Base-by-base conservation (phyloP, 2,888 invertebrate genomes). In the Philereme vetulata region DNA sequence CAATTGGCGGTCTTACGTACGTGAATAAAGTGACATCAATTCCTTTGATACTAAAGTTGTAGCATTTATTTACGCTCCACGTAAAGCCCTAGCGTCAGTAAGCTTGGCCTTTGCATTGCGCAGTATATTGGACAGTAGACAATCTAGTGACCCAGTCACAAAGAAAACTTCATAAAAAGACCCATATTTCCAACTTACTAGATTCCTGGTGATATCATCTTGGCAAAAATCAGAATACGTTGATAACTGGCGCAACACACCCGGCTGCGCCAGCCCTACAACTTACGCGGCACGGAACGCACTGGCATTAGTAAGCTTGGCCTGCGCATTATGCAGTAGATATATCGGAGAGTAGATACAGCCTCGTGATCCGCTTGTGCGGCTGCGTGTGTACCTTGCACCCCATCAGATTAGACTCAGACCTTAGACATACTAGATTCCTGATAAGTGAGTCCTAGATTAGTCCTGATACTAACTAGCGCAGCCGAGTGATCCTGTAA, bases 311-410 rank as follows among this genome's bases (percentile, higher is more conserved):
- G 97, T 96, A 35, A 99, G 96, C 94, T 98, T 98, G 5, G 98
- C 97, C 65, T 97, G 97, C 80, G 98, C 98, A 87, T 99, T 99
- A 85, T 99, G 98, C 71, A 99, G 93, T 69, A n/a, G n/a, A n/a
- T n/a, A 99, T 96, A 86, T 99, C 99, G 4, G 98, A 98, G 55
- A 99, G 94, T 63, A 99, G 94, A 92, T 98, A 99, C 49, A 99
- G 93, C 59, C 99, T 93, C 6, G 98, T 98, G 68, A 98, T 95
- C 93, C 98, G 98, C 85, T 97, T 97, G 60, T 95, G 95, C 21
- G 98, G 94, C 53, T 95, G 93, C 0, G 98, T 98, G 74, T 94
- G 91, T 83, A 72, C 96, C 97, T 5, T 96, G 94, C 47, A 21
- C 21, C 21, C 21, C 21, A 21, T 21, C 21, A 21, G 21, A 21